Conservation (phyloP, 2,113 vertebrate species). For the Platichthys flesus region DNA sequence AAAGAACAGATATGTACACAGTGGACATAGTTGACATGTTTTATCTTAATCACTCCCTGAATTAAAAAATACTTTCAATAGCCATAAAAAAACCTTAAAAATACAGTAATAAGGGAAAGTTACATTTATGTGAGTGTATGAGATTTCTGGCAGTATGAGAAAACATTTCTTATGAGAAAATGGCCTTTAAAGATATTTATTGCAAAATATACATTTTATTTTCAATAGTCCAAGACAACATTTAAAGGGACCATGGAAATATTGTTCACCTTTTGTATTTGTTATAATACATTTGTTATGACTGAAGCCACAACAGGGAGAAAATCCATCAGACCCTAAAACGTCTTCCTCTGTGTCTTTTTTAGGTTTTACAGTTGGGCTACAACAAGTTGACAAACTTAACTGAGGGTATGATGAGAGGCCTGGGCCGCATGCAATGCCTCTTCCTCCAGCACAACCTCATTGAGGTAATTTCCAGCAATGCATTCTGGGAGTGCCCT, state of each 20-base stretch:
- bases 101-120: neutral
- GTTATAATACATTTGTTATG: neutral
- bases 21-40: too few species aligned
- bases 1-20: too few species aligned
- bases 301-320: neutral
- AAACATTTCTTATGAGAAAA: neutral
- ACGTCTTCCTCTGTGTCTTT: constrained; percentile 10
- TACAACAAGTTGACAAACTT: constrained; percentile 97
- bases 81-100: too few species aligned
- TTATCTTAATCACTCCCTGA: too few species aligned
- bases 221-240: neutral
- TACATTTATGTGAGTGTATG: neutral
- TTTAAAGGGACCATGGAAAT: neutral
- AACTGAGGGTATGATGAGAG: constrained; percentile 96
- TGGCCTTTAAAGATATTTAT: neutral
- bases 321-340: neutral
- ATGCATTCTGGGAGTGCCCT: constrained; percentile 95
- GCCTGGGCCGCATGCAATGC: constrained; percentile 93
- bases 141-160: neutral
- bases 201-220: neutral
- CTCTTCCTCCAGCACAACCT: constrained; percentile 98
- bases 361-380: constrained; percentile 89
- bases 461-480: constrained; percentile 92
- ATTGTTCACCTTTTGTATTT: neutral
- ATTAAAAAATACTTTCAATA: too few species aligned